phyloP scores from a whole-genome alignment of 2,797 vertebrate species.

The Chromis chromis region DNA sequence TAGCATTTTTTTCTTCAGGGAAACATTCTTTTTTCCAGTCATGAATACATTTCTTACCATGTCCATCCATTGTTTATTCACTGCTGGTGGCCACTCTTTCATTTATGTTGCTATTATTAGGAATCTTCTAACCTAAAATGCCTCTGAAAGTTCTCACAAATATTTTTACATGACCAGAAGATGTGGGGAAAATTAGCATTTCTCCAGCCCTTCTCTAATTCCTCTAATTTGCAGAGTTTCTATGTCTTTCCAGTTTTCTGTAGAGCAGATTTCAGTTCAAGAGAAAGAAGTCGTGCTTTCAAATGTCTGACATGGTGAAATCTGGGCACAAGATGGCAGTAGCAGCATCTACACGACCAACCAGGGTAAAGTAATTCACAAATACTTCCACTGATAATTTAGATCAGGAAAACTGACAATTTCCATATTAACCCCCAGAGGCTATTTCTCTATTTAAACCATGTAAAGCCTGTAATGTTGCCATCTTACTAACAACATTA shows the following conservation, averaged over 20 bases:
- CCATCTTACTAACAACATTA: not conserved
- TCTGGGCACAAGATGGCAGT: constrained; percentile 54
- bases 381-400: constrained; percentile 4
- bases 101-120: too few relatives aligned
- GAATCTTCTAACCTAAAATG: too few relatives aligned
- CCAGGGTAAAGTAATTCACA: not conserved
- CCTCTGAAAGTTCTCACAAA: too few relatives aligned
- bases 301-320: not conserved
- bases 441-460: not conserved
- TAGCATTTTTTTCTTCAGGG: too few relatives aligned
- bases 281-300: not conserved
- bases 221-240: not conserved
- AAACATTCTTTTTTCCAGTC: too few relatives aligned
- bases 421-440: not conserved
- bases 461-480: not conserved
- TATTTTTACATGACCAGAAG: too few relatives aligned
- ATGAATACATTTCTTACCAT: too few relatives aligned
- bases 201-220: not conserved
- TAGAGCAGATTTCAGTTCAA: not conserved
- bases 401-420: not conserved
- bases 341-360: constrained; percentile 20
- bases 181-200: too few relatives aligned
- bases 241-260: not conserved
- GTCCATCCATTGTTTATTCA: too few relatives aligned
- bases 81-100: too few relatives aligned